Conservation (phyloP, 2,888 invertebrate genomes). For the Parnassius smintheus region DNA sequence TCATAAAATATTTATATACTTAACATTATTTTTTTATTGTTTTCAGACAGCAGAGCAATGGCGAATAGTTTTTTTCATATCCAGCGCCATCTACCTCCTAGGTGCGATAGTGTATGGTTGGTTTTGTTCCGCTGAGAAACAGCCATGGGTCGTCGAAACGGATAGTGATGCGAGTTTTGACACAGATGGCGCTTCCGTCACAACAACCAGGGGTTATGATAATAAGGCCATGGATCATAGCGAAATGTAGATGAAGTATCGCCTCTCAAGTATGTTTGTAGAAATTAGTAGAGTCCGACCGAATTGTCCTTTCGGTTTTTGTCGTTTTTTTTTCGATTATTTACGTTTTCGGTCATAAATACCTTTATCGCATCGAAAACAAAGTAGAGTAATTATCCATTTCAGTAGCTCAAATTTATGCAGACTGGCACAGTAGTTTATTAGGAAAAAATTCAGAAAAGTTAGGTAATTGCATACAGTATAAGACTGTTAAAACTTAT, state of each 20-base stretch:
- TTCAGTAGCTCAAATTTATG: too few relatives aligned
- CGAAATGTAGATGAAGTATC: constrained; percentile 47
- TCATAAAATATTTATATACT: too few relatives aligned
- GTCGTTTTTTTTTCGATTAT: too few relatives aligned
- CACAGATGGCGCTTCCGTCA: constrained; percentile 67
- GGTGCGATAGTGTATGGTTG: constrained; percentile 92
- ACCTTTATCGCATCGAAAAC: too few relatives aligned
- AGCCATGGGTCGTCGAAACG: constrained; percentile 87
- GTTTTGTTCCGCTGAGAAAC: constrained; percentile 88
- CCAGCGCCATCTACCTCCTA: constrained; percentile 89
- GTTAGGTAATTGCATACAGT: too few relatives aligned
- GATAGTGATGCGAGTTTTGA: constrained; percentile 65
- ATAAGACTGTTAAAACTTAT: too few relatives aligned
- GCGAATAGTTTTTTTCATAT: constrained; percentile 92
- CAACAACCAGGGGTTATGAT: constrained; percentile 60
- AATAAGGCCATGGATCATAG: constrained; percentile 66
- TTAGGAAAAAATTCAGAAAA: too few relatives aligned
- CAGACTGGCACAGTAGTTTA: too few relatives aligned
- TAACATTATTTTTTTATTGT: neutral
- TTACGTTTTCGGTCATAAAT: too few relatives aligned
- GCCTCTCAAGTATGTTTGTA: neutral
- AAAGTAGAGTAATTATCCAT: too few relatives aligned
- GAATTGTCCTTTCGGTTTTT: too few relatives aligned
- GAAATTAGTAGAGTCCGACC: neutral
- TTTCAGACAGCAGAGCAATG: constrained; percentile 88